phyloP scores from a whole-genome alignment of 1,140 invertebrate species.

The Drosophila sucinea region DNA sequence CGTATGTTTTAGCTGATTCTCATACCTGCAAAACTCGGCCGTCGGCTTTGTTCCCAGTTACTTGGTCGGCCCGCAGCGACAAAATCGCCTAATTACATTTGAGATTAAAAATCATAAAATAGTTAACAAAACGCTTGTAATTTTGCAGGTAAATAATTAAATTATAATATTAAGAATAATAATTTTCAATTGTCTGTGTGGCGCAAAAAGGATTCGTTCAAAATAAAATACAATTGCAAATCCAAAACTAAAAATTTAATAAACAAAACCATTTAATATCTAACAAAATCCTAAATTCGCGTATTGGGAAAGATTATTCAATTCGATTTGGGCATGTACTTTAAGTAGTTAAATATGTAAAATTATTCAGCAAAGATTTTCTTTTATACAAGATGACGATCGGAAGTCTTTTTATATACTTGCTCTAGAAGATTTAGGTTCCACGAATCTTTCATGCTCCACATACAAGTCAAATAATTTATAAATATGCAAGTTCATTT shows the following conservation, averaged over 20 bases:
- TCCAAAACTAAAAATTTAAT: not conserved
- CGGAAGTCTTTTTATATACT: not conserved
- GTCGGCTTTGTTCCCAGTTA: slow-evolving; percentile 90
- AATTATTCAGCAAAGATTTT: too few relatives aligned
- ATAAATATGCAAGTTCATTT: slow-evolving; percentile 7
- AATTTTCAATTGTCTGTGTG: not conserved
- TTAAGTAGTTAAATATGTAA: too few relatives aligned
- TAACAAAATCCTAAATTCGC: not conserved
- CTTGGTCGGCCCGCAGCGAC: slow-evolving; percentile 91
- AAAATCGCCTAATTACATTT: slow-evolving; percentile 82
- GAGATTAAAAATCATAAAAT: slow-evolving; percentile 26
- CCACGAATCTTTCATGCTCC: slow-evolving; percentile 9
- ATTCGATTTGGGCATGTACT: too few relatives aligned
- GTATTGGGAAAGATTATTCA: too few relatives aligned
- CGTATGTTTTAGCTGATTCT: slow-evolving; percentile 34
- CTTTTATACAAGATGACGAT: too few relatives aligned
- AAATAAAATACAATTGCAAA: not conserved
- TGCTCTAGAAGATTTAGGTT: not conserved
- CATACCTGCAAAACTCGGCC: slow-evolving; percentile 89
- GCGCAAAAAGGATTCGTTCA: slow-evolving; percentile 12
- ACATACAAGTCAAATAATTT: slow-evolving; percentile 36
- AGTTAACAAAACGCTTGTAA: slow-evolving; percentile 15
- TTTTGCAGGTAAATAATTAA: slow-evolving; percentile 4
- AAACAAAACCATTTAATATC: too few relatives aligned
- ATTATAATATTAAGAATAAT: not conserved